A percentile compares a stretch with the other conserved stretches of the same genome.
Conservation (phyloP, 2,888 invertebrate genomes). For the Hipparchia sbordonii region DNA sequence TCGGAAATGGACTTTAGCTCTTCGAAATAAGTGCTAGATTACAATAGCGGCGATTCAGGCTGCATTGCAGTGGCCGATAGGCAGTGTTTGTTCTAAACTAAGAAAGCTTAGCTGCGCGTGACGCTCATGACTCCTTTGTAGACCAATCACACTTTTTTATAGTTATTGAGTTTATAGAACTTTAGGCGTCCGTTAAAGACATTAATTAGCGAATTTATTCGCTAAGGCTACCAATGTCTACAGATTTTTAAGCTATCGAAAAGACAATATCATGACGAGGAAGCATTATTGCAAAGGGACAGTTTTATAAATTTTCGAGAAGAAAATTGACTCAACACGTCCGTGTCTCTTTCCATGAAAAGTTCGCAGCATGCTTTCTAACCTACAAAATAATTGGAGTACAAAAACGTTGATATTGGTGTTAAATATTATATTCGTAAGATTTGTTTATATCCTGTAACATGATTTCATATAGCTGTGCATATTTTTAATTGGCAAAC, state of each 20-base stretch:
- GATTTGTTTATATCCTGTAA: constrained; percentile 29
- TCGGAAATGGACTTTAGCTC: constrained; percentile 39
- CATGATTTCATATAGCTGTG: constrained; percentile 25
- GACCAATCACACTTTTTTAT: constrained; percentile 30
- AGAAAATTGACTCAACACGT: constrained; percentile 45
- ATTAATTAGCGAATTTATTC: constrained; percentile 2
- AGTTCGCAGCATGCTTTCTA: constrained; percentile 35
- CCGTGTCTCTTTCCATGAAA: constrained; percentile 30
- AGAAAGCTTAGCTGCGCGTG: constrained; percentile 37
- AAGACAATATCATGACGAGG: background rate
- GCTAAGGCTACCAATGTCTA: constrained; percentile 4
- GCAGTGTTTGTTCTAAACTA: constrained; percentile 36
- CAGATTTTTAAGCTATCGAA: background rate
- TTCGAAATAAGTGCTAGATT: constrained; percentile 28
- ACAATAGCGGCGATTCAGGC: constrained; percentile 22
- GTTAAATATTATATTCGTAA: constrained; percentile 37
- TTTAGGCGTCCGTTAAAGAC: constrained; percentile 8
- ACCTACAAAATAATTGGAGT: constrained; percentile 32
- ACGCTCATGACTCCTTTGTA: constrained; percentile 21
- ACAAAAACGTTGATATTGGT: constrained; percentile 35
- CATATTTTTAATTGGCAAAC: background rate
- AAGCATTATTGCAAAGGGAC: constrained; percentile 24
- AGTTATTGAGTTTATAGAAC: constrained; percentile 6
- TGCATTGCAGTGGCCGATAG: constrained; percentile 35
- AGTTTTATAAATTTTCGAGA: constrained; percentile 42